phyloP scores from a whole-genome alignment of 1,140 invertebrate species.

The Orchesella cincta region DNA sequence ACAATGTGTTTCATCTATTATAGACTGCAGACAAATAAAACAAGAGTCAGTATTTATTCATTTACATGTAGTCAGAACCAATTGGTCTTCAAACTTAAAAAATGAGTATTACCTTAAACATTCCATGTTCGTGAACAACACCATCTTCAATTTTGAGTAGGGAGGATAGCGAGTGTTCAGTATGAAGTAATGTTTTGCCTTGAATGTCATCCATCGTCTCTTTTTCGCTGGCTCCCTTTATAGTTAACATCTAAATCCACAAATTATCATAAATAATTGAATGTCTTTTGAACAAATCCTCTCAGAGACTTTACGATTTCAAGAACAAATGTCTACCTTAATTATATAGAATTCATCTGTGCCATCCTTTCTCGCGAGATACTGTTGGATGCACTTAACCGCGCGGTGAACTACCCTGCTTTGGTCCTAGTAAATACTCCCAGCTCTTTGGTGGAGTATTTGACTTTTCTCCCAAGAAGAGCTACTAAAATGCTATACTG shows the following conservation, averaged over 20 bases:
- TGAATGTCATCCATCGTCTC: slow-evolving; percentile 77
- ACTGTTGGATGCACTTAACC: slow-evolving; percentile 77
- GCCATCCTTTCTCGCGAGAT: slow-evolving; percentile 70
- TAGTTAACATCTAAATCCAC: slow-evolving; percentile 60
- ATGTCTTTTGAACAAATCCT: neutral
- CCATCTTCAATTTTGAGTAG: slow-evolving; percentile 71
- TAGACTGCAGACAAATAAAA: slow-evolving; percentile 62
- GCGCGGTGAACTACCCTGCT: slow-evolving; percentile 73
- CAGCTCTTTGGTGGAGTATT: slow-evolving; percentile 61
- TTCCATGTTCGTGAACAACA: slow-evolving; percentile 76
- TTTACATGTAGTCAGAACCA: neutral
- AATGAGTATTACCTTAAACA: slow-evolving; percentile 69
- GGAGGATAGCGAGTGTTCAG: slow-evolving; percentile 75
- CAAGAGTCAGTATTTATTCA: neutral
- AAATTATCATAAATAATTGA: neutral
- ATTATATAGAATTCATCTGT: slow-evolving; percentile 76
- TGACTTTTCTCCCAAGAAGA: neutral
- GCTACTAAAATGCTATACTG: neutral
- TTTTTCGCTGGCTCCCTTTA: slow-evolving; percentile 60
- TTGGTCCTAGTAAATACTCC: slow-evolving; percentile 73
- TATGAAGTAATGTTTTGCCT: slow-evolving; percentile 79
- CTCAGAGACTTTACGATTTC: slow-evolving; percentile 27
- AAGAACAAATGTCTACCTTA: slow-evolving; percentile 63
- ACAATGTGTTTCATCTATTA: slow-evolving; percentile 65
- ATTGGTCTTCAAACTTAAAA: neutral